Evolutionary conservation across 2,888 invertebrate genomes (phyloP).

Genomic region (Gymnoscelis rufifasciata): DNA sequence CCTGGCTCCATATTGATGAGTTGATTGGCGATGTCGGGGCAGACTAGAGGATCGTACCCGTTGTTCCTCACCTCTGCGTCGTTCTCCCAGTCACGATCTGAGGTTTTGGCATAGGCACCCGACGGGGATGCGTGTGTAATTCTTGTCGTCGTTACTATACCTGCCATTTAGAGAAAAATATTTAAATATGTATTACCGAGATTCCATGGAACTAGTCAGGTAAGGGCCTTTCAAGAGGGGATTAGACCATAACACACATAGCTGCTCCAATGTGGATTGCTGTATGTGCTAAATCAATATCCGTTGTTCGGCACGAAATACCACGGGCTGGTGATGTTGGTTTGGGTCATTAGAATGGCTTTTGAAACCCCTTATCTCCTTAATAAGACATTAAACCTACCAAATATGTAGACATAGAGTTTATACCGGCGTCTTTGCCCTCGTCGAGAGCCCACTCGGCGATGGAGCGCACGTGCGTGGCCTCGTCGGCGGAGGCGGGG

Average conservation of each 20-base stretch:
- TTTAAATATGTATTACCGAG: neutral
- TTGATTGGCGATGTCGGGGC: slow-evolving; percentile 86
- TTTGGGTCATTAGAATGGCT: too few relatives aligned
- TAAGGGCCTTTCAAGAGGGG: too few relatives aligned
- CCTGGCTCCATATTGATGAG: slow-evolving; percentile 53
- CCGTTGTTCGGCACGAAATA: too few relatives aligned
- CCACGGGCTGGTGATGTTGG: too few relatives aligned
- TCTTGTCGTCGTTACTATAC: slow-evolving; percentile 83
- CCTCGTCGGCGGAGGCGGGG: slow-evolving; percentile 63
- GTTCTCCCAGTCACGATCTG: slow-evolving; percentile 84
- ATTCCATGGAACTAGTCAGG: too few relatives aligned
- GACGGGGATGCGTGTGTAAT: slow-evolving; percentile 89
- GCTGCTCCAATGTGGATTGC: too few relatives aligned
- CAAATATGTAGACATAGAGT: too few relatives aligned
- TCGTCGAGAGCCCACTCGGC: slow-evolving; percentile 80
- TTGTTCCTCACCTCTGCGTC: slow-evolving; percentile 71
- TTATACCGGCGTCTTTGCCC: slow-evolving; percentile 50
- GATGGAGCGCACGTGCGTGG: slow-evolving; percentile 80
- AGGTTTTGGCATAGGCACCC: slow-evolving; percentile 81
- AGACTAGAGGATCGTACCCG: slow-evolving; percentile 58
- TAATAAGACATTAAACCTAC: too few relatives aligned
- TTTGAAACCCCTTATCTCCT: too few relatives aligned
- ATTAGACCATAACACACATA: too few relatives aligned
- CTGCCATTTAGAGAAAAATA: neutral
- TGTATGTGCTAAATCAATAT: too few relatives aligned